Evolutionary conservation across 2,888 invertebrate species (phyloP), one percentile per base, ranked within the genome.

Genomic region (Copidosoma aretas): DNA sequence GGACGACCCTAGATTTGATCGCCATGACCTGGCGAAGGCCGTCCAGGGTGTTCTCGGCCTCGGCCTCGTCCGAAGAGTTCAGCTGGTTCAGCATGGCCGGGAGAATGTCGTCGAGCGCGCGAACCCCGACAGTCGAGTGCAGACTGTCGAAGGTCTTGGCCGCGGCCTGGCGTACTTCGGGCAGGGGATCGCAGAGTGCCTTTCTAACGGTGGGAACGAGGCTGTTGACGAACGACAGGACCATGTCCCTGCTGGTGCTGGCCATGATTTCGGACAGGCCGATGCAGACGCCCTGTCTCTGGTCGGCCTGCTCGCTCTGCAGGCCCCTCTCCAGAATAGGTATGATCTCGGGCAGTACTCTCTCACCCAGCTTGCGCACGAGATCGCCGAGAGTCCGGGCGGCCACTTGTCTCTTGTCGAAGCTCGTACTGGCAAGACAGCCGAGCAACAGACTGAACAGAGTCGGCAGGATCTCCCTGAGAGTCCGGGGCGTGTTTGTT

Each of bases 251-350:
- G 68, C 95, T 96, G 5, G 98, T 98, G 60, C 97, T 97, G 8
- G 92, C 91, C 91, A 99, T 97, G 79, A 99, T 99, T 88, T 99
- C 98, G 0, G 96, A 94, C 43, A 99, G 88, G 0, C 97, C 99
- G 81, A 98, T 97, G 84, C 99, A 98, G 12, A 99, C 98, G 74
- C 99, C 99, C 85, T 98, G 97, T 19, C 99, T 88, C 86, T 98
- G 97, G 85, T 98, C 98, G 0, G 96, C 87, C 75, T 94, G 91
- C 58, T 94, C 92, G 0, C 97, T 97, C 77, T 93, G 92, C 73
- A 99, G 86, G 1, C 98, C 98, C 73, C 91, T 88, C 85, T 98
- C 98, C 74, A 99, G 86, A 80, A 99, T 98, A 0, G 98, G 99
- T 80, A 99, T 96, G 71, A 99, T 98, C 86, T 98, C 98, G 0